A percentile compares a stretch with the other conserved stretches of the same genome.
These are phyloP conservation scores for Brachylomia viminalis DNA, from an alignment of 2,888 invertebrate genomes.

Conservation along the genomic window DNA sequence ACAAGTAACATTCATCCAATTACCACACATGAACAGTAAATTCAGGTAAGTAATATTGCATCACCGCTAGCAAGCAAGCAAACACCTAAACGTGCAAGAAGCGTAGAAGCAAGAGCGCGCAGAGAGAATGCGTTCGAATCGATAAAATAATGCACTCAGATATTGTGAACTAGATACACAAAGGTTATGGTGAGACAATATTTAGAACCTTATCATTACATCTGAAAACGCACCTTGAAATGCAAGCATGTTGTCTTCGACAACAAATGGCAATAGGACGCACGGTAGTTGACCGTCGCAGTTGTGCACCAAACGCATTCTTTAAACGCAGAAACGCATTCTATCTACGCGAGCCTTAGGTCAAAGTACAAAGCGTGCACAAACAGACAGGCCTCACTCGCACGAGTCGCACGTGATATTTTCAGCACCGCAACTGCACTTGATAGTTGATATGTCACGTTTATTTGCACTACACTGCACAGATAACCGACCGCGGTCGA, in stretches of 20 bases:
- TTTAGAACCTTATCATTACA: background rate
- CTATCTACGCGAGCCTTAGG: conserved; percentile 12
- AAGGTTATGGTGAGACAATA: background rate
- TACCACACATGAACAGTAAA: conserved; percentile 11
- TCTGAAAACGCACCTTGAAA: background rate
- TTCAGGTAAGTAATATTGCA: conserved; percentile 12
- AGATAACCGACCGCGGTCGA: conserved; percentile 26
- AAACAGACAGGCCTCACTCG: conserved; percentile 40
- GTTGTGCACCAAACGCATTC: background rate
- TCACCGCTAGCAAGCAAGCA: conserved; percentile 32
- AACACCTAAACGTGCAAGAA: conserved; percentile 36
- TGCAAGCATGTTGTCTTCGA: background rate
- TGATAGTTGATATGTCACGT: conserved; percentile 43
- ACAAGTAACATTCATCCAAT: conserved; percentile 28
- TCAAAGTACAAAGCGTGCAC: conserved; percentile 48
- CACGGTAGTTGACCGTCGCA: too few relatives aligned
- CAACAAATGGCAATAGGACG: background rate
- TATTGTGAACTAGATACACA: background rate
- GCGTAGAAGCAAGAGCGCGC: conserved; percentile 12
- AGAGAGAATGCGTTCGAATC: conserved; percentile 20
- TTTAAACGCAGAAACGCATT: background rate
- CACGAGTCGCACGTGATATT: conserved; percentile 48
- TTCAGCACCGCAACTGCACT: conserved; percentile 50
- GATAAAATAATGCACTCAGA: background rate
- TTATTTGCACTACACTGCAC: conserved; percentile 16